Evolutionary conservation across 2,888 invertebrate genomes (phyloP), one percentile per base, ranked within the genome.

Genomic region (Eupithecia inturbata): DNA sequence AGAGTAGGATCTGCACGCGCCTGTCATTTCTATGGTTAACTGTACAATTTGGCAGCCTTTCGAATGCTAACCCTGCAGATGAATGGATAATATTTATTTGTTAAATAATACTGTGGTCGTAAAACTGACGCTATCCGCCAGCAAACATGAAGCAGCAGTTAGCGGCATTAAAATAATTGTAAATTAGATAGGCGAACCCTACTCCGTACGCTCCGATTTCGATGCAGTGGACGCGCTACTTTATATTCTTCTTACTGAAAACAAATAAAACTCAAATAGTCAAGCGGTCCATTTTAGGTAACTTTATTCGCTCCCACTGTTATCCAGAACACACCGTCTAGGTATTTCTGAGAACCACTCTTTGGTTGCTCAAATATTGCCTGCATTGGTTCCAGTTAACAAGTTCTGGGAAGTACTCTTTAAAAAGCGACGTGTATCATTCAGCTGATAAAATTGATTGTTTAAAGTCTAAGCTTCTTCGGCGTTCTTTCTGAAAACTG

Each of bases 41-140:
- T 31, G 62, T 19, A 28, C 62, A 62, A 62, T 62, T 62, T 31
- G 62, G 62, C 62, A 62, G 62, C 28, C 7, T 31, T 28, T 31
- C 28, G 28, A 31, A 57, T 14, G 26, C 9, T 62, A 62, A 9
- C 60, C 7, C 1, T 2, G 60, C n/a, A 60, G 28, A 28, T 60
- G 28, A 60, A 60, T 16, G 28, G 22, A 28, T 16, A 16, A 16
- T 16, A 16, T 28, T 60, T 60, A 28, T 28, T 1, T 22, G 19
- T 19, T 19, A 45, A 45, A 45, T 16, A 41, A 14, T 1, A 36
- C 10, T 36, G 9, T 9, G 9, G 36, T 31, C 41, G 0, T n/a
- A n/a, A n/a, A n/a, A n/a, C n/a, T n/a, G 45, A 45, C 5, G 45
- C 45, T 19, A 45, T 45, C 45, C 45, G 41, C 41, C 14, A 19